These are phyloP conservation scores for Stegophylla sp. DNA, from an alignment of 2,888 invertebrate genomes.

Conservation along the genomic window DNA sequence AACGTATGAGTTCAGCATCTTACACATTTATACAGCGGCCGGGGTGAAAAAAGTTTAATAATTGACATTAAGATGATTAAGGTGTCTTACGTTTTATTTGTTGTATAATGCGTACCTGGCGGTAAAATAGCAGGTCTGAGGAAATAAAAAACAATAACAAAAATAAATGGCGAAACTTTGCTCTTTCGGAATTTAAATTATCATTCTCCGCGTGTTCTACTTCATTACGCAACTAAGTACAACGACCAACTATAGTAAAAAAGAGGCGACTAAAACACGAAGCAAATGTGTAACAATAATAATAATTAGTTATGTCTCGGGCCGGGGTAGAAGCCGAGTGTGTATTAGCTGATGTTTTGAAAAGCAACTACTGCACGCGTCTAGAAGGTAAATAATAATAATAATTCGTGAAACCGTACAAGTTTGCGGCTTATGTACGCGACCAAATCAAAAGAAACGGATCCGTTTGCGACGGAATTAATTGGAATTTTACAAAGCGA, in stretches of 20 bases:
- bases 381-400: not conserved
- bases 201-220: not conserved
- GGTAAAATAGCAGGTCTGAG: too few species aligned
- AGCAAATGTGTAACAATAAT: not conserved
- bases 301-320: too few species aligned
- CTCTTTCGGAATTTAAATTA: constrained; percentile 16
- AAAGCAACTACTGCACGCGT: not conserved
- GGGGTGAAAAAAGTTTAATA: too few species aligned
- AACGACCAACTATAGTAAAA: not conserved
- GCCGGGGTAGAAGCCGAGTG: too few species aligned
- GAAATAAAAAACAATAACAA: too few species aligned
- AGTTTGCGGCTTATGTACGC: not conserved
- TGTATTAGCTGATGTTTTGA: too few species aligned
- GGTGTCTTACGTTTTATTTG: too few species aligned
- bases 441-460: not conserved
- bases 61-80: too few species aligned
- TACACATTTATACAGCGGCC: too few species aligned
- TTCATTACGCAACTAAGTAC: not conserved
- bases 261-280: not conserved
- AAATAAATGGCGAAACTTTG: not conserved
- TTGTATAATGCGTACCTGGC: too few species aligned
- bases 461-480: not conserved
- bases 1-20: too few species aligned
- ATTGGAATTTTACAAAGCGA: not conserved
- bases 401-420: not conserved